These are phyloP conservation scores for Arrhopalites spinosus DNA, from an alignment of 2,888 invertebrate genomes.

Conservation along the genomic window DNA sequence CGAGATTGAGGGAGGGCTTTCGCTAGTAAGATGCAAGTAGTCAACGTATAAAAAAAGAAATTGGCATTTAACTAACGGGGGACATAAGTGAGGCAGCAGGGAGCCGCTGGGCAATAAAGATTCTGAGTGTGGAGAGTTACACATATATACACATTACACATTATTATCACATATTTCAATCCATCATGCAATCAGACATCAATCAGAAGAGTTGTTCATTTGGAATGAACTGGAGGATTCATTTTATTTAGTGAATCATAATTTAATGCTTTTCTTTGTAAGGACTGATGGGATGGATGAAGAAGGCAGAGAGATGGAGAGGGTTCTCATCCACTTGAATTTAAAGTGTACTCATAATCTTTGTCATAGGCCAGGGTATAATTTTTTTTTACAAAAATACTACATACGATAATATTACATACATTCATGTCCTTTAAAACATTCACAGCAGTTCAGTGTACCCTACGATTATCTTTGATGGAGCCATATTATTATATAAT, in stretches of 20 bases:
- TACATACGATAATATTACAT: too few relatives aligned
- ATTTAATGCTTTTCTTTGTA: too few relatives aligned
- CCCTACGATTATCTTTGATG: too few relatives aligned
- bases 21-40: background rate
- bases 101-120: slow-evolving; percentile 27
- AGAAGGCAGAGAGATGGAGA: too few relatives aligned
- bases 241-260: background rate
- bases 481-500: too few relatives aligned
- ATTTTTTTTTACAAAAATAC: too few relatives aligned
- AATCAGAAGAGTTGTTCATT: slow-evolving; percentile 32
- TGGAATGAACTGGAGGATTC: slow-evolving; percentile 22
- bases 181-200: slow-evolving; percentile 37
- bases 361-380: too few relatives aligned
- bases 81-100: slow-evolving; percentile 24
- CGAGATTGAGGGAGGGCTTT: background rate
- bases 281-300: too few relatives aligned
- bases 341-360: too few relatives aligned
- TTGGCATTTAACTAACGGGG: slow-evolving; percentile 27
- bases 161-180: slow-evolving; percentile 13
- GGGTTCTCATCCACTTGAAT: too few relatives aligned
- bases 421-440: too few relatives aligned
- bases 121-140: background rate
- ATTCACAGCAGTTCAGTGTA: too few relatives aligned
- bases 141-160: background rate
- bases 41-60: slow-evolving; percentile 12